A percentile compares a stretch with the other conserved stretches of the same genome.
Evolutionary conservation across 2,797 vertebrate species (phyloP).

Genomic region (Tenualosa ilisha): DNA sequence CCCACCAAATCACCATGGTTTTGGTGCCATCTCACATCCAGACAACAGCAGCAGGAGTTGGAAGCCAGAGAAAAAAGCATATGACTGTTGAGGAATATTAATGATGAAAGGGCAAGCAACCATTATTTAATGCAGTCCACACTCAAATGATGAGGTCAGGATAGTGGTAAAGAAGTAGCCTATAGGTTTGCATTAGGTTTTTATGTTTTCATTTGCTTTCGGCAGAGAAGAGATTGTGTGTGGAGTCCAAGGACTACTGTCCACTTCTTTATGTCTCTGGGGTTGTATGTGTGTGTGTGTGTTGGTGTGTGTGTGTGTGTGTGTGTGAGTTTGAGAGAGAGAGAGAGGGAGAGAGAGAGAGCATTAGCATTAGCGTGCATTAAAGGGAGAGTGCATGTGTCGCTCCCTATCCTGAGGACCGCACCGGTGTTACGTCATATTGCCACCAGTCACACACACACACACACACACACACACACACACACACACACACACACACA

Average conservation of each 20-base stretch:
- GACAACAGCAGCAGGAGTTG: conserved; percentile 55
- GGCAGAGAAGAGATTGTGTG: no score
- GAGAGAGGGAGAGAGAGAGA: not conserved
- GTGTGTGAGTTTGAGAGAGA: not conserved
- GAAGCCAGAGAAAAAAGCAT: not conserved
- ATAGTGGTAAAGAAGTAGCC: not conserved
- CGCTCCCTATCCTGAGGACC: not conserved
- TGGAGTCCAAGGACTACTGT: not conserved
- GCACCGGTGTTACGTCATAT: conserved; percentile 40
- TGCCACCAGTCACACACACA: conserved; percentile 54
- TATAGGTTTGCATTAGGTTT: not conserved
- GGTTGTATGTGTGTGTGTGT: not conserved
- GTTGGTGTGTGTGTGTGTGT: not conserved
- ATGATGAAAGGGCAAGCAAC: not conserved
- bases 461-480: conserved; percentile 37
- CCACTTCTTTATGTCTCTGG: not conserved
- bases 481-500: conserved; percentile 38
- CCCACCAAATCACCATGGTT: conserved; percentile 50
- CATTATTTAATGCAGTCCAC: not conserved
- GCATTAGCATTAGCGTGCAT: conserved; percentile 21
- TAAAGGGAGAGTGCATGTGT: conserved; percentile 14
- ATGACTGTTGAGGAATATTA: not conserved
- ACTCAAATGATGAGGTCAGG: not conserved
- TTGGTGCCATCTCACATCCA: conserved; percentile 54
- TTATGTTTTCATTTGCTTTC: not conserved